Percentiles rank a stretch among this genome's conserved stretches.
Conservation (phyloP, 2,888 invertebrate genomes). For the Brenthis daphne region DNA sequence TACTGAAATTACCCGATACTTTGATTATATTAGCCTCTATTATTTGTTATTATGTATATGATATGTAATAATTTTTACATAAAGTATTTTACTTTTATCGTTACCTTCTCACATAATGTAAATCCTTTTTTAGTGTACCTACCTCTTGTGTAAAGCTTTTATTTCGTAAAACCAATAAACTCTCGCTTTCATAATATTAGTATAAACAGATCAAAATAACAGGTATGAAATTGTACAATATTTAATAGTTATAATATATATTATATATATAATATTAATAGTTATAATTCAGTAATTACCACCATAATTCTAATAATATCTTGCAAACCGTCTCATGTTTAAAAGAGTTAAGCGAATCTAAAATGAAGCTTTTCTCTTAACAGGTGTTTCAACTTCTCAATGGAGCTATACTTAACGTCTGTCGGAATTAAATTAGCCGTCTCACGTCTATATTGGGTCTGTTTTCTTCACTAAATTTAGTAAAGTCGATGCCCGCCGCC, state of each 20-base stretch:
- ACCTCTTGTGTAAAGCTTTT: too few relatives aligned
- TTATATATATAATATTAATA: too few relatives aligned
- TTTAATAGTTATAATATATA: too few relatives aligned
- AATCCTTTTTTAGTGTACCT: too few relatives aligned
- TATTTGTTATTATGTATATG: neutral
- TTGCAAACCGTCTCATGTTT: too few relatives aligned
- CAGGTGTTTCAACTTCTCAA: slow-evolving; percentile 23
- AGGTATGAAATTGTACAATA: too few relatives aligned
- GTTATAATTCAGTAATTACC: too few relatives aligned
- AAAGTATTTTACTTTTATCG: neutral
- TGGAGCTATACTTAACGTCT: slow-evolving; percentile 20
- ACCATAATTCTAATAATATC: too few relatives aligned
- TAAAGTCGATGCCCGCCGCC: slow-evolving; percentile 26
- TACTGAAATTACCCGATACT: slow-evolving; percentile 18
- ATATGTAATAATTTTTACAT: neutral
- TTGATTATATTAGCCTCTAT: slow-evolving; percentile 16
- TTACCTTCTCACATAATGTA: too few relatives aligned
- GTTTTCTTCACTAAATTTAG: slow-evolving; percentile 31
- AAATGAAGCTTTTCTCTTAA: neutral
- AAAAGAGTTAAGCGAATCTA: neutral
- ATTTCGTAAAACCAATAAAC: too few relatives aligned
- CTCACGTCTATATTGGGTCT: neutral
- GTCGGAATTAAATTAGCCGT: slow-evolving; percentile 10
- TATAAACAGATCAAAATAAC: too few relatives aligned
- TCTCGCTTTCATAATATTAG: too few relatives aligned